Evolutionary conservation across 2,888 invertebrate genomes (phyloP).

Genomic region (Selenia dentaria): DNA sequence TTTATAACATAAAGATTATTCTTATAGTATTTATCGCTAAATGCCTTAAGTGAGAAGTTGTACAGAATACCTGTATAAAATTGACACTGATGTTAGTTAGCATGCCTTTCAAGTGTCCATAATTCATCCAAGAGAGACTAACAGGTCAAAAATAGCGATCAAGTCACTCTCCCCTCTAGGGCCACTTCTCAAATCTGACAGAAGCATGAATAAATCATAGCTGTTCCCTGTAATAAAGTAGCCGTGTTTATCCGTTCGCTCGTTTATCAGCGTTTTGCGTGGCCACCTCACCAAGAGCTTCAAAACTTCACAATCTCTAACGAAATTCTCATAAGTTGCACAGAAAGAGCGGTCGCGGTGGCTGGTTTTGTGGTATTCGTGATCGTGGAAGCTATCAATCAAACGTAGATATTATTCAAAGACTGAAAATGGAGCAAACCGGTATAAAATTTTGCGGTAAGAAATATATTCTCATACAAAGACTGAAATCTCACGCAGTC

Average conservation of each 20-base stretch:
- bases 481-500: no score
- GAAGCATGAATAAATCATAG: constrained; percentile 80
- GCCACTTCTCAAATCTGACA: constrained; percentile 72
- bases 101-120: no score
- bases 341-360: constrained; percentile 34
- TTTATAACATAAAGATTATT: no score
- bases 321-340: constrained; percentile 1
- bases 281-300: constrained; percentile 51
- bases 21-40: no score
- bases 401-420: constrained; percentile 43
- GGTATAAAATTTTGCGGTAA: neutral
- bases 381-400: constrained; percentile 70
- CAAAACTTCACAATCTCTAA: constrained; percentile 15
- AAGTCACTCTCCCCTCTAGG: constrained; percentile 52
- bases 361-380: constrained; percentile 56
- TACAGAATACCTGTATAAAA: no score
- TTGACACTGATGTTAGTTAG: no score
- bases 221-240: constrained; percentile 78
- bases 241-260: constrained; percentile 75
- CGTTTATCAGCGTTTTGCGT: constrained; percentile 74
- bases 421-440: constrained; percentile 1
- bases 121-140: neutral
- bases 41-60: no score
- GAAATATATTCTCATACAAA: no score
- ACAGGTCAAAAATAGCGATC: constrained; percentile 10